phyloP scores from a whole-genome alignment of 1,140 invertebrate genomes.

The Gryllus bimaculatus region DNA sequence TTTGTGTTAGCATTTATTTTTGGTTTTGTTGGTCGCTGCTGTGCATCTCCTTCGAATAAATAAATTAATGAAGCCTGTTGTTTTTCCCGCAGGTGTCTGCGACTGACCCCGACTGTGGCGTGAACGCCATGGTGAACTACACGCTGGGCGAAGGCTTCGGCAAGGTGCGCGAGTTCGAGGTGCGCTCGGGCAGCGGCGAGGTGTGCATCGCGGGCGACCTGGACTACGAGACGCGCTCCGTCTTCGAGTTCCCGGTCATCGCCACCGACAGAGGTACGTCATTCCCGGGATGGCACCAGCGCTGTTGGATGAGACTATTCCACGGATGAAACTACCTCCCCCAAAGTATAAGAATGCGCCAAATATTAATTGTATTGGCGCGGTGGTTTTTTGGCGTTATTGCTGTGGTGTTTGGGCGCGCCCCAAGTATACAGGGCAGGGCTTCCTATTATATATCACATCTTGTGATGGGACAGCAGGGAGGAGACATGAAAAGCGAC shows the following conservation, averaged over 20 bases:
- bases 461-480: too few relatives aligned
- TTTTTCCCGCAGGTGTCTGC: constrained; percentile 68
- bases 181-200: constrained; percentile 74
- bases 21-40: too few relatives aligned
- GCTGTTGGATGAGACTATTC: not conserved
- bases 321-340: not conserved
- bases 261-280: constrained; percentile 84
- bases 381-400: too few relatives aligned
- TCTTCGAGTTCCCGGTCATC: constrained; percentile 86
- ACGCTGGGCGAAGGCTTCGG: constrained; percentile 62
- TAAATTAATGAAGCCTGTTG: too few relatives aligned
- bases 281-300: not conserved
- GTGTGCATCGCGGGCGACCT: constrained; percentile 74
- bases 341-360: too few relatives aligned
- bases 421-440: too few relatives aligned
- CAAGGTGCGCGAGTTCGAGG: constrained; percentile 60
- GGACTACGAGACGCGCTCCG: constrained; percentile 75
- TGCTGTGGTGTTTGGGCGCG: too few relatives aligned
- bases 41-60: too few relatives aligned
- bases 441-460: too few relatives aligned
- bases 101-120: constrained; percentile 86
- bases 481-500: too few relatives aligned
- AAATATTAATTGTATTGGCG: too few relatives aligned
- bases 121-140: constrained; percentile 91
- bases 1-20: too few relatives aligned